A percentile compares a stretch with the other conserved stretches of the same genome.
phyloP scores from a whole-genome alignment of 2,888 invertebrate genomes.

The Chrysolina haemoptera region DNA sequence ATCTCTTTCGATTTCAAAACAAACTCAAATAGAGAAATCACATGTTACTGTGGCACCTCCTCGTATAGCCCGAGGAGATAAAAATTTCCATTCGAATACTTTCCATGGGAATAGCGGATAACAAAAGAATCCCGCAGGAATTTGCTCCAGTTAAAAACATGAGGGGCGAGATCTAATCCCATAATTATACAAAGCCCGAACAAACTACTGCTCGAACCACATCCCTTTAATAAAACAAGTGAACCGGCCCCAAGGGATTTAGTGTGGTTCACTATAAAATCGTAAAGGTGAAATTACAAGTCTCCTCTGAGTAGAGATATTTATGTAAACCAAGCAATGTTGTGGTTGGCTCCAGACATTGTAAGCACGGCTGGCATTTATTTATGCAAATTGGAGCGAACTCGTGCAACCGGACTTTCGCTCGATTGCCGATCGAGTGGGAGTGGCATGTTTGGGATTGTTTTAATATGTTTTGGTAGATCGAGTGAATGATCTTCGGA shows the following conservation, averaged over 20 bases:
- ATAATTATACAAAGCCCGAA: conserved; percentile 56
- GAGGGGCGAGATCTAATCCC: conserved; percentile 48
- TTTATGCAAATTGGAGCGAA: conserved; percentile 27
- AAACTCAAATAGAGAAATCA: too few species aligned
- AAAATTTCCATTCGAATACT: neutral
- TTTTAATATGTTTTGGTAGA: neutral
- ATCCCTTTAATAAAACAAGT: conserved; percentile 49
- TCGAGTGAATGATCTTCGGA: neutral
- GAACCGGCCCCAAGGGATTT: conserved; percentile 45
- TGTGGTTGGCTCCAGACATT: conserved; percentile 50
- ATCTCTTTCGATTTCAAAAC: too few species aligned
- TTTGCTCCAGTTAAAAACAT: conserved; percentile 14
- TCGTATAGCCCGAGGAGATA: neutral
- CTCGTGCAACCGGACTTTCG: neutral
- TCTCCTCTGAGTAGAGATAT: conserved; percentile 67
- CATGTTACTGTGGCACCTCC: neutral
- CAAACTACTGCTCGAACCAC: conserved; percentile 53
- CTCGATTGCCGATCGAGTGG: neutral
- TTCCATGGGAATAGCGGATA: neutral
- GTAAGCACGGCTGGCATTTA: conserved; percentile 28
- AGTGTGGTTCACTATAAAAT: conserved; percentile 67
- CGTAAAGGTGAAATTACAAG: conserved; percentile 69
- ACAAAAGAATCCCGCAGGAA: conserved; percentile 20
- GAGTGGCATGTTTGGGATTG: neutral
- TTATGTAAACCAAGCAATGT: conserved; percentile 65